Evolutionary conservation across 1,140 invertebrate genomes (phyloP), one percentile per base, ranked within the genome.

Genomic region (Eciton burchellii): DNA sequence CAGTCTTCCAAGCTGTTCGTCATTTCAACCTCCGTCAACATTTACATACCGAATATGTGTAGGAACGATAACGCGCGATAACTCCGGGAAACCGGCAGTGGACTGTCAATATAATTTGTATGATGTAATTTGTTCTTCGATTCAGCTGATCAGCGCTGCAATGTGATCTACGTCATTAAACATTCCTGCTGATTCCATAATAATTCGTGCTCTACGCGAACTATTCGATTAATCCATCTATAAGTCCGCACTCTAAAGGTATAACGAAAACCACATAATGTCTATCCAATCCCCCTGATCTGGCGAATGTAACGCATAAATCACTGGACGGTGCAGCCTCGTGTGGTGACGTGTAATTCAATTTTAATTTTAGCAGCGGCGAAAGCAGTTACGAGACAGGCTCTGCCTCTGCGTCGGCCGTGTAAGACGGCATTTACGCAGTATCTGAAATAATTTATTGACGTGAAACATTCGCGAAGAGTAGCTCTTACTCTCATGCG

Each of bases 1-100:
- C 82, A 86, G 73, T 70, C 81, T 89, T 88, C 83, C 49, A 26
- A 72, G 54, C 52, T 81, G 52, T 81, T 85, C 83, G 82, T 86
- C 54, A 62, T 82, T 26, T 62, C 65, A 85, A 52, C 59, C 65
- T 85, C 76, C 71, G 63, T 84, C 76, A 82, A 84, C 81, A 70
- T 81, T 81, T 82, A 82, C 85, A 83, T 82, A 77, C 73, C 19
- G 43, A 63, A n/a, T 68, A 70, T 54, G 83, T 74, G 62, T 81
- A 85, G 35, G 19, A 60, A 59, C 60, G 74, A 86, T 86, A 84
- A 86, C 52, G 81, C 60, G 66, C 54, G 26, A 29, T 84, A 71
- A 84, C 45, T 65, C n/a, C 3, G 41, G 24, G n/a, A 66, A 81
- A 43, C 43, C 29, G 24, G 21, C 52, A 54, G 19, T 68, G 65